These are phyloP conservation scores for Plectropomus leopardus DNA, from an alignment of 2,113 vertebrate genomes.

Conservation along the genomic window DNA sequence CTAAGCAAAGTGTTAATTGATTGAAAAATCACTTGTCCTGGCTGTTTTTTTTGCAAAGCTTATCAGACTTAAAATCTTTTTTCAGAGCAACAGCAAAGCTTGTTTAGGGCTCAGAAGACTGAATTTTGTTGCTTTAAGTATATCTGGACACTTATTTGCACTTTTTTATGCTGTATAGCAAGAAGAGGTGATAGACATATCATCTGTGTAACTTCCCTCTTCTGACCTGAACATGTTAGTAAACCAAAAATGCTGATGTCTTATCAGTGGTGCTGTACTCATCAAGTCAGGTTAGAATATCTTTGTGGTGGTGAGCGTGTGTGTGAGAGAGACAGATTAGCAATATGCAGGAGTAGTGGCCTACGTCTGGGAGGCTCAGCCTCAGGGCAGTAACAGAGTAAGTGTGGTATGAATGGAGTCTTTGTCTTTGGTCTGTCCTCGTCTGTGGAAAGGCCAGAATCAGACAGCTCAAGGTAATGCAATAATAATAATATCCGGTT, in stretches of 20 bases:
- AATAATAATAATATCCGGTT: constrained; percentile 70
- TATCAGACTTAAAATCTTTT: too few species aligned
- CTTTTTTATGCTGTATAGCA: too few species aligned
- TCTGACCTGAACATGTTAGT: neutral
- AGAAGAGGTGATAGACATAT: too few species aligned
- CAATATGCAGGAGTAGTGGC: constrained; percentile 24
- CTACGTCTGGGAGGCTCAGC: constrained; percentile 46
- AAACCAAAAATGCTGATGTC: neutral
- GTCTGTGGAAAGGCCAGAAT: constrained; percentile 32
- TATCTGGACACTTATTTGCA: too few species aligned
- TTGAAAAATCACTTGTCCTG: too few species aligned
- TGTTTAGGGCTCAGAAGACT: too few species aligned
- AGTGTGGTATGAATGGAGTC: constrained; percentile 64
- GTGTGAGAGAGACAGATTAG: constrained; percentile 23
- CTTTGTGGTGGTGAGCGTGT: neutral
- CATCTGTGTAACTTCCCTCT: neutral
- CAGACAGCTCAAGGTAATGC: constrained; percentile 64
- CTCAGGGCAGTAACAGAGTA: constrained; percentile 56
- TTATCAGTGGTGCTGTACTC: neutral
- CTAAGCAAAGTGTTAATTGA: too few species aligned
- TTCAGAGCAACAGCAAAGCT: too few species aligned
- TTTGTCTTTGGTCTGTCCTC: constrained; percentile 67
- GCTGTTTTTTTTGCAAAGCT: too few species aligned
- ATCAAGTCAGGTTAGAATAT: neutral
- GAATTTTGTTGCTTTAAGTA: too few species aligned